Evolutionary conservation across 2,888 invertebrate genomes (phyloP).

Genomic region (Conistra vaccinii): DNA sequence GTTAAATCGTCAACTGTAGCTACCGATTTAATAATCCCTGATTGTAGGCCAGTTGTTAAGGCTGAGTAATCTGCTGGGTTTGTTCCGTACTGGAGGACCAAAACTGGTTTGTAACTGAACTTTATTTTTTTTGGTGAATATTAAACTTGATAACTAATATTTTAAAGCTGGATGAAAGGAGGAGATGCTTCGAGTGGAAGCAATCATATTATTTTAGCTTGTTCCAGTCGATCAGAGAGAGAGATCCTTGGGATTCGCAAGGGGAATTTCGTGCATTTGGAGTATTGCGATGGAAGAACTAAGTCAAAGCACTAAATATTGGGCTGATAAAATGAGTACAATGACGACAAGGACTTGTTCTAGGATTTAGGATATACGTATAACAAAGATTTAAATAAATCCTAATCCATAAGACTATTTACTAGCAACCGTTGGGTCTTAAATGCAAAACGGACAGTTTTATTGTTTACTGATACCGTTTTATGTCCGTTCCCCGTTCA

Average conservation of each 20-base stretch:
- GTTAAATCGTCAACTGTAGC: conserved; percentile 59
- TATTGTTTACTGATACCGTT: conserved; percentile 41
- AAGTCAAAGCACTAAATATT: not conserved
- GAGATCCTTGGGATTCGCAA: no score
- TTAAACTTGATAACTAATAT: not conserved
- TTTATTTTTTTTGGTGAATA: not conserved
- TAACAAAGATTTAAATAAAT: not conserved
- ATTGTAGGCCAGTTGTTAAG: conserved; percentile 62
- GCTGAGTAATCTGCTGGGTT: conserved; percentile 4
- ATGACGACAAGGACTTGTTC: not conserved
- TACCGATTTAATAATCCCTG: conserved; percentile 67
- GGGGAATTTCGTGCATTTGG: no score
- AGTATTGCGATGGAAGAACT: not conserved
- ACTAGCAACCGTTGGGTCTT: not conserved
- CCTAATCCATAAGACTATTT: not conserved
- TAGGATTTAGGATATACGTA: not conserved
- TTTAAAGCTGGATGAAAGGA: not conserved
- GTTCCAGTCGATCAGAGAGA: not conserved
- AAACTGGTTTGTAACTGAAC: conserved; percentile 9
- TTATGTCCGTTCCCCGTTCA: conserved; percentile 28
- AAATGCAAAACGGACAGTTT: conserved; percentile 33
- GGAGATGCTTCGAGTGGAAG: not conserved
- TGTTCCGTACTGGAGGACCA: not conserved
- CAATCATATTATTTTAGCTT: not conserved
- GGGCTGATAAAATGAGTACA: not conserved